Conservation (phyloP, 2,797 vertebrate genomes). For the Eulemur rubriventer region DNA sequence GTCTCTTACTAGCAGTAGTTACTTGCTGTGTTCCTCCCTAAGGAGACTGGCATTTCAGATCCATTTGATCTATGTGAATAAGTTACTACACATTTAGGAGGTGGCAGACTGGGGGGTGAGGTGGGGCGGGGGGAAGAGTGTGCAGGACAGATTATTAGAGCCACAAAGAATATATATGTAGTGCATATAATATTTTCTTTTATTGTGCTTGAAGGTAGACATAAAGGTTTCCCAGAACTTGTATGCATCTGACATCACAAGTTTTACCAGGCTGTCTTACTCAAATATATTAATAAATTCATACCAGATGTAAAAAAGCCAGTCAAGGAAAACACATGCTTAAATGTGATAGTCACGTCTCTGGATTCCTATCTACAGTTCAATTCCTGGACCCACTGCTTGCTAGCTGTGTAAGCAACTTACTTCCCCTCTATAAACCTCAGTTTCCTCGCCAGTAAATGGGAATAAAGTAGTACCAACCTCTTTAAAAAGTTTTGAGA, state of each 20-base stretch:
- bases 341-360: neutral
- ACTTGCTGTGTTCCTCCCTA: conserved; percentile 33
- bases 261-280: neutral
- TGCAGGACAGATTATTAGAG: neutral
- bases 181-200: neutral
- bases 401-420: neutral
- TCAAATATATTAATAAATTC: neutral
- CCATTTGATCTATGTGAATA: conserved; percentile 58
- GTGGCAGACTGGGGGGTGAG: neutral
- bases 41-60: neutral
- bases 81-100: neutral
- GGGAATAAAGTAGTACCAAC: neutral
- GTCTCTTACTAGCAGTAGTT: neutral
- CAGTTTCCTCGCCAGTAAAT: neutral
- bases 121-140: fast-evolving
- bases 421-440: neutral
- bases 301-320: neutral
- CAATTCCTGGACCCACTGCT: neutral
- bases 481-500: neutral
- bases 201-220: conserved; percentile 1
- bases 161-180: neutral
- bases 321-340: neutral
- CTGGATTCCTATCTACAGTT: neutral
- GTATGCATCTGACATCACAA: neutral
- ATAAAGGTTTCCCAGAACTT: neutral